Percentiles rank a stretch among this genome's conserved stretches.
These are phyloP conservation scores for Anagrus nilaparvatae DNA, from an alignment of 1,140 invertebrate genomes.

Conservation along the genomic window DNA sequence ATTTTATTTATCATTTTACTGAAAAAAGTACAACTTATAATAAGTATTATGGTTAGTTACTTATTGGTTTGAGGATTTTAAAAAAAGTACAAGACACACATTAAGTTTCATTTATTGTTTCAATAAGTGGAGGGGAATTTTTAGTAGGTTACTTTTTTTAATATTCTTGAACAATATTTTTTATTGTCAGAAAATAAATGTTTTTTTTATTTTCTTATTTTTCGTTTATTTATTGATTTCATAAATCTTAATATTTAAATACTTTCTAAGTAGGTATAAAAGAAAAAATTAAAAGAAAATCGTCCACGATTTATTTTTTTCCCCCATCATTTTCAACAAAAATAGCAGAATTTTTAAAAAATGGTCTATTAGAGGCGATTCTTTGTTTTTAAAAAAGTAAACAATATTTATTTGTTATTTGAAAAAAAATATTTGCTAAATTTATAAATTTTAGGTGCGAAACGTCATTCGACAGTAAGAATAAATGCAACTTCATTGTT, in stretches of 20 bases:
- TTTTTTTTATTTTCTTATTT: neutral
- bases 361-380: too few species aligned
- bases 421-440: slow-evolving; percentile 1
- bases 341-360: neutral
- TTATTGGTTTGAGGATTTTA: slow-evolving; percentile 7
- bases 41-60: neutral
- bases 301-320: neutral
- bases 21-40: slow-evolving; percentile 7
- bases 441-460: too few species aligned
- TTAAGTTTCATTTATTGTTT: slow-evolving; percentile 6
- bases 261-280: too few species aligned
- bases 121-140: slow-evolving; percentile 11
- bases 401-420: neutral
- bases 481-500: slow-evolving; percentile 20
- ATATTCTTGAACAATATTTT: neutral
- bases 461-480: too few species aligned
- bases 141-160: slow-evolving; percentile 22
- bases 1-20: too few species aligned
- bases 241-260: too few species aligned
- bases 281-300: too few species aligned
- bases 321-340: neutral
- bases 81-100: slow-evolving; percentile 21
- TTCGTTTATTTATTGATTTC: neutral
- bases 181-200: neutral
- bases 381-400: slow-evolving; percentile 4